Evolutionary conservation across 2,113 vertebrate species (phyloP), one percentile per base, ranked within the genome.

Genomic region (Alces alces): DNA sequence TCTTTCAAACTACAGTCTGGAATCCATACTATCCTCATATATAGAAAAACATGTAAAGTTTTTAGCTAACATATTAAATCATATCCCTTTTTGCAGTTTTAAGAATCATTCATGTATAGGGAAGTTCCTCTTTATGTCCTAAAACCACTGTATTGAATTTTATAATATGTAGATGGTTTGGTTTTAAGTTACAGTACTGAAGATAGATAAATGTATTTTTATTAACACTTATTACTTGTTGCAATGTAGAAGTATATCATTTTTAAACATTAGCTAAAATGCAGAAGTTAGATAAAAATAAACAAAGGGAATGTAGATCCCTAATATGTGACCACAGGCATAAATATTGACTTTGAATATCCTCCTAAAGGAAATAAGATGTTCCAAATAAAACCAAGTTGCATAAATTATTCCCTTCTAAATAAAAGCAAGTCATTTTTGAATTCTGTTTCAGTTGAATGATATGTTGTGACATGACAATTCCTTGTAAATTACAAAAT

Each of bases 21-120:
- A 98, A 98, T 96, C 79, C 70, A 95, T 78, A 96, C 3, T 45
- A 96, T 36, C 47, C 47, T 5, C 39, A 7, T 94, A 43, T 17
- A 84, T n/a, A 92, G 92, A 97, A 39, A 95, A 97, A 91, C 50
- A 94, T 9, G 96, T 54, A 36, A 97, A 98, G 84, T 98, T 99
- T 98, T 95, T 33, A 97, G 47, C 10, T 97, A 73, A 90, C 43
- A 97, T 95, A 96, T 91, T n/a, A 28, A 45, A 97, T 3, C 8
- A 7, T 0, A 5, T 57, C 33, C 84, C 19, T 91, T 92, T 11
- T 87, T 86, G 76, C 55, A 97, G 21, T 17, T 95, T 55, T 45
- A 11, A 54, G 19, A 84, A n/a, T 19, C 23, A 57, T 10, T 87
- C 76, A 39, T 79, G 0, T 36, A 45, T 54, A 91, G 39, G 9